A percentile compares a stretch with the other conserved stretches of the same genome.
Evolutionary conservation across 2,113 vertebrate genomes (phyloP).

Genomic region (Ctenodactylus gundi): DNA sequence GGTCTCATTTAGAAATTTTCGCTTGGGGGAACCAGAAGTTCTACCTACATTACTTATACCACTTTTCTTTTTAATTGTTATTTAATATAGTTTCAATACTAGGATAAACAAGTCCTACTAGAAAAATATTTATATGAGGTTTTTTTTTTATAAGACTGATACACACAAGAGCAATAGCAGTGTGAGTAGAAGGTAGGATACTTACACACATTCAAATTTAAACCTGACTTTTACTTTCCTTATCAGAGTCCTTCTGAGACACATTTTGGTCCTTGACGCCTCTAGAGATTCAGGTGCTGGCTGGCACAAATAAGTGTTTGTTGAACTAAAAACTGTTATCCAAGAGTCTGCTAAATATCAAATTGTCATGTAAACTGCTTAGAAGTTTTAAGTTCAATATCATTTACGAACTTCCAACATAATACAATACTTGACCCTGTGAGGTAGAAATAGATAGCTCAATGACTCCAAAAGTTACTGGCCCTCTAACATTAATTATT

Average conservation of each 20-base stretch:
- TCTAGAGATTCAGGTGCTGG: slow-evolving; percentile 24
- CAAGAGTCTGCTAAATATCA: slow-evolving; percentile 20
- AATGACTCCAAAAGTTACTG: slow-evolving; percentile 17
- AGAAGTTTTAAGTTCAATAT: slow-evolving; percentile 46
- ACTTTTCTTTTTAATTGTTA: slow-evolving; percentile 38
- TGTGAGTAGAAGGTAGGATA: neutral
- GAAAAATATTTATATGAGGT: slow-evolving; percentile 56
- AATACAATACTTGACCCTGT: slow-evolving; percentile 17
- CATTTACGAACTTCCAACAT: slow-evolving; percentile 41
- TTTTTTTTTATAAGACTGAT: neutral
- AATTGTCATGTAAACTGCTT: slow-evolving; percentile 29
- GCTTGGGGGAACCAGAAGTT: slow-evolving; percentile 63
- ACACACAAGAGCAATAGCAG: neutral
- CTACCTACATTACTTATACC: slow-evolving; percentile 38
- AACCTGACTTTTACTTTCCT: neutral
- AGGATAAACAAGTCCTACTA: slow-evolving; percentile 55
- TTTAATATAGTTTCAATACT: slow-evolving; percentile 20
- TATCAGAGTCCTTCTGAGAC: neutral
- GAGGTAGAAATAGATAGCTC: slow-evolving; percentile 41
- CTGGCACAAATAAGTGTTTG: slow-evolving; percentile 12
- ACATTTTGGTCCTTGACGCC: slow-evolving; percentile 7
- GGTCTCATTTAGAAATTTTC: slow-evolving; percentile 55
- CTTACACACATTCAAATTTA: neutral
- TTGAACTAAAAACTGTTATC: slow-evolving; percentile 42
- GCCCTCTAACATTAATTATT: slow-evolving; percentile 47